phyloP scores from a whole-genome alignment of 2,797 vertebrate genomes.

The Iguana delicatissima region DNA sequence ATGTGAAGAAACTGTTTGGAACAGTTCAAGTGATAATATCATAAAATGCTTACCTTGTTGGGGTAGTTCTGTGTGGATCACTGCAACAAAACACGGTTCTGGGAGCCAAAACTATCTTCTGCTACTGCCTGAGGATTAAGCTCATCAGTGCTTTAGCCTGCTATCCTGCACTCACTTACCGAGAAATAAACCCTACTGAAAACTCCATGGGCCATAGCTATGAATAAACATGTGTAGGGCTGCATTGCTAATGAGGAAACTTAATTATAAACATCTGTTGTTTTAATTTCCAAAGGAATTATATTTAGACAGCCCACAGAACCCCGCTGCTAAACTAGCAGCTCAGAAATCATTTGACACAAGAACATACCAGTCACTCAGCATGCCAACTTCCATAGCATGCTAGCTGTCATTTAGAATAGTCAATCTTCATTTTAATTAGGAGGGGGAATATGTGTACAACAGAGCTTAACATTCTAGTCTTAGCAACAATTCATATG shows the following conservation, averaged over 20 bases:
- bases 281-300: constrained; percentile 78
- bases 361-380: constrained; percentile 39
- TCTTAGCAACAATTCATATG: not conserved
- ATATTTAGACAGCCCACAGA: constrained; percentile 68
- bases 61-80: no score
- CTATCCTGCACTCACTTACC: not conserved
- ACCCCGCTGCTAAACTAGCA: constrained; percentile 58
- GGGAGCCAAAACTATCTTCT: no score
- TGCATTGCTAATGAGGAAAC: constrained; percentile 66
- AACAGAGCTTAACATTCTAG: not conserved
- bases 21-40: no score
- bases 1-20: no score
- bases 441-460: not conserved
- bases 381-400: constrained; percentile 20
- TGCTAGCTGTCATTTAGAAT: constrained; percentile 52
- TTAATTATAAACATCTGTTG: constrained; percentile 78
- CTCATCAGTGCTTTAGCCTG: constrained; percentile 62
- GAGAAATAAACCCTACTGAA: not conserved
- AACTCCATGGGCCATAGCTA: not conserved
- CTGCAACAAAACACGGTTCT: no score
- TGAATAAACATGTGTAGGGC: not conserved
- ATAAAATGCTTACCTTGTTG: no score
- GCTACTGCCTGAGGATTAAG: constrained; percentile 46
- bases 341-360: constrained; percentile 56
- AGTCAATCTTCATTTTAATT: constrained; percentile 74